Evolutionary conservation across 2,888 invertebrate species (phyloP).

Genomic region (Exephanes ischioxanthus): DNA sequence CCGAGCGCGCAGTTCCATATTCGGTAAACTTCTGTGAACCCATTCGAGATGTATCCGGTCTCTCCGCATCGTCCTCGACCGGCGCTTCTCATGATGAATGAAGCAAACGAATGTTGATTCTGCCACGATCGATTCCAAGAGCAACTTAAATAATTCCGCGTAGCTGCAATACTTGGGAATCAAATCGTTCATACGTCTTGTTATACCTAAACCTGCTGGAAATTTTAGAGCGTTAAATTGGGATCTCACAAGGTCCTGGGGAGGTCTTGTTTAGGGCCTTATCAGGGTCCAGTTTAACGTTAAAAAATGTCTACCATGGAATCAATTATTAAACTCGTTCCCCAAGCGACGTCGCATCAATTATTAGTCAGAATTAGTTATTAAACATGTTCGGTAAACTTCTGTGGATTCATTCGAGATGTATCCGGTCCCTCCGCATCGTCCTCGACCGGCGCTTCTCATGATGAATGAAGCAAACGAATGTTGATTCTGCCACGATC

Average conservation of each 20-base stretch:
- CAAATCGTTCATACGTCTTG: not conserved
- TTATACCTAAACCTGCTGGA: no score
- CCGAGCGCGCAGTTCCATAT: not conserved
- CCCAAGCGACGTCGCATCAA: not conserved
- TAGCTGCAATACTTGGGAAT: not conserved
- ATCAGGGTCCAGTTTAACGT: no score
- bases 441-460: not conserved
- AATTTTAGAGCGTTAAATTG: not conserved
- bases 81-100: not conserved
- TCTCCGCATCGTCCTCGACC: not conserved
- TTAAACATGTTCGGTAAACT: constrained; percentile 1
- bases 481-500: not conserved
- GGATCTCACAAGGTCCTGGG: no score
- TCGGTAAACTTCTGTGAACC: constrained; percentile 3
- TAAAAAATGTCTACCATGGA: no score
- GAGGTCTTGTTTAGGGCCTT: no score
- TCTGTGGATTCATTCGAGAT: not conserved
- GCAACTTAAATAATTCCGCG: not conserved
- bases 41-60: not conserved
- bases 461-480: not conserved
- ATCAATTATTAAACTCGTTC: not conserved
- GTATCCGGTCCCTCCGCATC: not conserved
- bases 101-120: not conserved
- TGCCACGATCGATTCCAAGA: not conserved
- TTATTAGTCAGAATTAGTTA: no score